phyloP scores from a whole-genome alignment of 2,113 vertebrate genomes.

The Hippocampus guttulatus region DNA sequence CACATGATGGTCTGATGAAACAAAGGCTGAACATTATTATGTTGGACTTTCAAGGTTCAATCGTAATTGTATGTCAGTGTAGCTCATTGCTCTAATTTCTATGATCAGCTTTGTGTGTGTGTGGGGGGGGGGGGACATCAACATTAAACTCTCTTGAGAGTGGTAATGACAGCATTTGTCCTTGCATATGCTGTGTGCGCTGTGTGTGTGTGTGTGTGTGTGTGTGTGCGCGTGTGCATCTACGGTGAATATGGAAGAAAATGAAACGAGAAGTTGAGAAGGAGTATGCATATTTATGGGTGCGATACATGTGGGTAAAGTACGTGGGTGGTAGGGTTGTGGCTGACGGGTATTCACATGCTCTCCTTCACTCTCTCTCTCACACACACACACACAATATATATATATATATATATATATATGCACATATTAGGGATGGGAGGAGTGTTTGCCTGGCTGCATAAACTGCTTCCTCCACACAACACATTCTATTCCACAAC shows the following conservation, averaged over 20 bases:
- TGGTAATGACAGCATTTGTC: slow-evolving; percentile 62
- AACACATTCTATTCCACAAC: slow-evolving; percentile 64
- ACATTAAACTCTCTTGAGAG: slow-evolving; percentile 55
- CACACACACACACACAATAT: not conserved
- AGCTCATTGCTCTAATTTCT: slow-evolving; percentile 41
- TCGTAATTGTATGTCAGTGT: slow-evolving; percentile 16
- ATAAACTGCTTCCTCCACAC: slow-evolving; percentile 61
- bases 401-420: slow-evolving; percentile 4
- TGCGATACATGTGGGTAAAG: slow-evolving; percentile 54
- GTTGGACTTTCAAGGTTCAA: not conserved
- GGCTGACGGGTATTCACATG: slow-evolving; percentile 51
- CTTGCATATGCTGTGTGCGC: slow-evolving; percentile 40
- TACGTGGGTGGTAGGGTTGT: slow-evolving; percentile 54
- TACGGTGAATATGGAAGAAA: slow-evolving; percentile 12
- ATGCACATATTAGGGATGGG: slow-evolving; percentile 35
- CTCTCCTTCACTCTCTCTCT: not conserved
- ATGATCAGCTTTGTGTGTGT: slow-evolving; percentile 41
- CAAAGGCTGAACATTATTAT: not conserved
- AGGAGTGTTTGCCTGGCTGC: slow-evolving; percentile 56
- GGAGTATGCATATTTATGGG: slow-evolving; percentile 59
- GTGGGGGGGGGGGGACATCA: slow-evolving; percentile 36
- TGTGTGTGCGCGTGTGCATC: not conserved
- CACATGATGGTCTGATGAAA: too few species aligned
- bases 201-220: not conserved
- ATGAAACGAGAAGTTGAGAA: slow-evolving; percentile 18